Evolutionary conservation across 2,113 vertebrate species (phyloP).

Genomic region (Passer domesticus): DNA sequence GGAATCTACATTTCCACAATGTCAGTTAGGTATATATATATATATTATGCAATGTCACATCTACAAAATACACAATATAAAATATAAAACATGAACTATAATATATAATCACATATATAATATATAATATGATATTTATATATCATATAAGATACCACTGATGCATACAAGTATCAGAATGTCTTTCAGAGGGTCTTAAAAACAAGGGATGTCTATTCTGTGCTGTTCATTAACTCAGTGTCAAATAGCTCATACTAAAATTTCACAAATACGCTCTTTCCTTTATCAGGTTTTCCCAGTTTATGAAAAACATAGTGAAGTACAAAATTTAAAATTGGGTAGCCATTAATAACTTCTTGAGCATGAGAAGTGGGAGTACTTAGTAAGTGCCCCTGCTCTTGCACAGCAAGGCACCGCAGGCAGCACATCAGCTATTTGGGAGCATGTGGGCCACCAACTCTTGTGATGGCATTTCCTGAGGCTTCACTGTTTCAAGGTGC

Average conservation of each 20-base stretch:
- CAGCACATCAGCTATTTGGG: not conserved
- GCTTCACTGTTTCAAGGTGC: not conserved
- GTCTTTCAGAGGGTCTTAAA: not conserved
- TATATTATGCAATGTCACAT: too few species aligned
- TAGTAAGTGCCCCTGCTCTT: not conserved
- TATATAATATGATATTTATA: too few species aligned
- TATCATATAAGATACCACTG: not conserved
- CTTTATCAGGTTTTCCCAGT: not conserved
- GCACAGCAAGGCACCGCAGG: accelerated
- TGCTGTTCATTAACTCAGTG: not conserved
- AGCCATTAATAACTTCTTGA: not conserved
- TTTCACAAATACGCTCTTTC: not conserved
- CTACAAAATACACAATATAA: too few species aligned
- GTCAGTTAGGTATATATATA: not conserved
- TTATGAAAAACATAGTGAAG: not conserved
- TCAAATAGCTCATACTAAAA: not conserved
- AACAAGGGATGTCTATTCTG: accelerated
- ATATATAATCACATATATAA: too few species aligned
- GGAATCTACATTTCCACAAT: not conserved
- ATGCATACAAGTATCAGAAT: not conserved
- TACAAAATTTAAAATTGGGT: not conserved
- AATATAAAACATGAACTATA: too few species aligned
- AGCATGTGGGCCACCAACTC: not conserved
- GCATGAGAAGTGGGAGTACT: not conserved
- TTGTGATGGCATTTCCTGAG: not conserved